Evolutionary conservation across 2,888 invertebrate genomes (phyloP).

Genomic region (Lasioglossum malachurum): DNA sequence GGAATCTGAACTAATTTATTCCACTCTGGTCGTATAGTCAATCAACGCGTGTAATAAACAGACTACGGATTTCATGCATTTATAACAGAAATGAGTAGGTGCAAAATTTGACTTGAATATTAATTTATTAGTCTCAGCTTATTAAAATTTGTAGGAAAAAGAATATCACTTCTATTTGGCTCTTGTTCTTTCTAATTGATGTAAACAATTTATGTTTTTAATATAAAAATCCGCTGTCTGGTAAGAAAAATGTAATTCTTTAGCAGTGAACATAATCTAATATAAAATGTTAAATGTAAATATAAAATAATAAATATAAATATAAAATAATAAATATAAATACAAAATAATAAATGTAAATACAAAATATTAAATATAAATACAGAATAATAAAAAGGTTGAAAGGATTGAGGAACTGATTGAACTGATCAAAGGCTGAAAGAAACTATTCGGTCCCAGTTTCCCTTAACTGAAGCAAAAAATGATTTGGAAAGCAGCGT

Average conservation of each 20-base stretch:
- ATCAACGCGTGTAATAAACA: no score
- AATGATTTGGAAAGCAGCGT: not conserved
- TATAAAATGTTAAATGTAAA: not conserved
- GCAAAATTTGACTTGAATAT: no score
- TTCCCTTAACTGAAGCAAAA: not conserved
- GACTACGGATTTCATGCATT: no score
- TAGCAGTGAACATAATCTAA: not conserved
- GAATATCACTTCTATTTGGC: no score
- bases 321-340: not conserved
- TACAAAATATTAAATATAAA: not conserved
- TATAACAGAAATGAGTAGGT: no score
- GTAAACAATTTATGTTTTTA: no score
- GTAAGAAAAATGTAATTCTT: not conserved
- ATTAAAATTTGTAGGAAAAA: no score
- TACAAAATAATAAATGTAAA: not conserved
- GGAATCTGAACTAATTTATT: no score
- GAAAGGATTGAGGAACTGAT: not conserved
- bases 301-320: not conserved
- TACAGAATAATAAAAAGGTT: not conserved
- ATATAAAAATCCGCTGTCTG: no score
- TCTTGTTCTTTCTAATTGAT: no score
- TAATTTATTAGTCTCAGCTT: no score
- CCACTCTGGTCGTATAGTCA: no score
- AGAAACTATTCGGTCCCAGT: not conserved
- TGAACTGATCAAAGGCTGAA: not conserved